These are phyloP conservation scores for Ailurus styani DNA, from an alignment of 2,113 vertebrate genomes.

Conservation along the genomic window DNA sequence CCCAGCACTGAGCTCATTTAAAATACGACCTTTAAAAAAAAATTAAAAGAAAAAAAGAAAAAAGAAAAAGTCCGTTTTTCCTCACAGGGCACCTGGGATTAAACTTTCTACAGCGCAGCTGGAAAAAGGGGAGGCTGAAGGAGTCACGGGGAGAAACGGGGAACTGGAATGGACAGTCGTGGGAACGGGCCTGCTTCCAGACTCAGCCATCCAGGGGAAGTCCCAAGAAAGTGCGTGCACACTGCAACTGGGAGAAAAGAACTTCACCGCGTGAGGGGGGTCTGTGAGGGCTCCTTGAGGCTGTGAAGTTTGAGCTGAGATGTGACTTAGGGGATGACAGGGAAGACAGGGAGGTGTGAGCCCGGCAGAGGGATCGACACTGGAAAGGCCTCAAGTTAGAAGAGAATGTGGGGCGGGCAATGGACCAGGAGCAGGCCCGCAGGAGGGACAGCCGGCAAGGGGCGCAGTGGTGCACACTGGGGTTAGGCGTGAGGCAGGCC, in stretches of 20 bases:
- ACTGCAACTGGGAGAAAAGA: neutral
- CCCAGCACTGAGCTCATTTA: slow-evolving; percentile 5
- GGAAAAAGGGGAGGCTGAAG: neutral
- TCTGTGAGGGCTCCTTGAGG: neutral
- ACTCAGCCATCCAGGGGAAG: neutral
- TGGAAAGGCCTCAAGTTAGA: neutral
- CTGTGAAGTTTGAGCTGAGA: neutral
- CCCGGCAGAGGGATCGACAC: neutral
- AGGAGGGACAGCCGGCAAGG: neutral
- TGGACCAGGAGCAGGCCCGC: neutral
- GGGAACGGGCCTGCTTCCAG: neutral
- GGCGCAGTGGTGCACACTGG: rapidly evolving
- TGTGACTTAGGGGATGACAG: neutral
- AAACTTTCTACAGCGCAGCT: slow-evolving; percentile 25
- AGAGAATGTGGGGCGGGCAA: neutral
- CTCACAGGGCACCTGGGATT: slow-evolving; percentile 2
- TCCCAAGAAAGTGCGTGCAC: neutral
- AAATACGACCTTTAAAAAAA: slow-evolving; percentile 4
- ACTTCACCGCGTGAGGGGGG: rapidly evolving
- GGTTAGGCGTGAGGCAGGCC: neutral
- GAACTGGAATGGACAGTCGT: neutral
- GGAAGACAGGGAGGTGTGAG: too few relatives aligned
- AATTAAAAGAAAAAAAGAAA: neutral
- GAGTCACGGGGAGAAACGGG: neutral
- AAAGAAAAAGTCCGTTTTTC: neutral